Percentiles rank a stretch among this genome's conserved stretches.
These are phyloP conservation scores for Rafetus swinhoei DNA, from an alignment of 2,113 vertebrate species.

Conservation along the genomic window DNA sequence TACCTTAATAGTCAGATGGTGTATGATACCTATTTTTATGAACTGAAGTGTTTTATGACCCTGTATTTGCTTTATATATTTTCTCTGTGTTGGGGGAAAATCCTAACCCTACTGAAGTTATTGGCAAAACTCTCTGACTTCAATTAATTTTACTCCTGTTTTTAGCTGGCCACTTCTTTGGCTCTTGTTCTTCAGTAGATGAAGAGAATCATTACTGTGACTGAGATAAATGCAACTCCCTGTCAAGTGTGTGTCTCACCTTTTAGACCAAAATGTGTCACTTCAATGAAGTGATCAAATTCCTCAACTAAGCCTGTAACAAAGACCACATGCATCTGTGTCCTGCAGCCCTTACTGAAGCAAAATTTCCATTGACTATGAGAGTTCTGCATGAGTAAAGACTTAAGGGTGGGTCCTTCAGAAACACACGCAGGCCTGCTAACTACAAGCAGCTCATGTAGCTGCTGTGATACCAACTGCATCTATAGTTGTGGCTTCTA, in stretches of 20 bases:
- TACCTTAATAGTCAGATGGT: constrained; percentile 42
- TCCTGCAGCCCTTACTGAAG: not conserved
- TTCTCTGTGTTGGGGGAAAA: not conserved
- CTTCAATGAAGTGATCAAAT: not conserved
- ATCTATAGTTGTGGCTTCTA: not conserved
- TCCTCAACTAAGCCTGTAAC: not conserved
- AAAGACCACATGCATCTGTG: not conserved
- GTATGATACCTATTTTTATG: not conserved
- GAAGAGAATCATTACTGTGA: not conserved
- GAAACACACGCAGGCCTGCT: not conserved
- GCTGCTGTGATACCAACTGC: not conserved
- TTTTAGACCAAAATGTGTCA: not conserved
- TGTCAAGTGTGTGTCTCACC: not conserved
- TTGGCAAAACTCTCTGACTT: not conserved
- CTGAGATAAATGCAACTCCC: not conserved
- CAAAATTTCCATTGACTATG: not conserved
- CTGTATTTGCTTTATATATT: not conserved
- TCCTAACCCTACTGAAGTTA: not conserved
- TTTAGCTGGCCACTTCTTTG: not conserved
- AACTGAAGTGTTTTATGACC: not conserved
- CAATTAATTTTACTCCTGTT: not conserved
- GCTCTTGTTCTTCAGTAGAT: not conserved
- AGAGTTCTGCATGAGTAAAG: not conserved
- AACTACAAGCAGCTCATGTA: not conserved
- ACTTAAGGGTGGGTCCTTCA: not conserved